Conservation (phyloP, 2,888 invertebrate genomes). For the Choreutis nemorana region DNA sequence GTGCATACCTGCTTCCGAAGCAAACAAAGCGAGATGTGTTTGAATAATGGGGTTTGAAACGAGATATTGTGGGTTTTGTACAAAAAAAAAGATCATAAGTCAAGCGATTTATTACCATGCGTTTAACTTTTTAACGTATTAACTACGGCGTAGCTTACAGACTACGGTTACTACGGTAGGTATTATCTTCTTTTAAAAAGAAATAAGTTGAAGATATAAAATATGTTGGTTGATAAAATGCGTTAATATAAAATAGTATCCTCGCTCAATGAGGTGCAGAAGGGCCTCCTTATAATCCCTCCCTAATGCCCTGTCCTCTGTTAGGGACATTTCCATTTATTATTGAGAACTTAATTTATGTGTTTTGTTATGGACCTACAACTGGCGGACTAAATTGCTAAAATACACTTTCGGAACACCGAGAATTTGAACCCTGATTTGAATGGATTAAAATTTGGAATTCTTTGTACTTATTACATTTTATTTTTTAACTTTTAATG, state of each 20-base stretch:
- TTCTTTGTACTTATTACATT: not conserved
- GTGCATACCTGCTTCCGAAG: slow-evolving; percentile 39
- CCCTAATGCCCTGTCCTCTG: slow-evolving; percentile 66
- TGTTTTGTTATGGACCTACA: slow-evolving; percentile 66
- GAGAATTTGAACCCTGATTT: slow-evolving; percentile 15
- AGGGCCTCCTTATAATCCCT: slow-evolving; percentile 61
- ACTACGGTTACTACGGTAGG: too few species aligned
- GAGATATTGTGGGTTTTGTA: slow-evolving; percentile 23
- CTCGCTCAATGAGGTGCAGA: too few species aligned
- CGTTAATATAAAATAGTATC: too few species aligned
- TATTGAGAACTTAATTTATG: slow-evolving; percentile 69
- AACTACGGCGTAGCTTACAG: too few species aligned
- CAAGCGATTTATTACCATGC: not conserved
- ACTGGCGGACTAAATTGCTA: slow-evolving; percentile 31
- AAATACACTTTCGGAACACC: slow-evolving; percentile 11
- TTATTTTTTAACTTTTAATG: not conserved
- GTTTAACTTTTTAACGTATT: not conserved
- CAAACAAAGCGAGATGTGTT: slow-evolving; percentile 23
- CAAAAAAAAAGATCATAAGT: slow-evolving; percentile 10
- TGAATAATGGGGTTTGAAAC: slow-evolving; percentile 29
- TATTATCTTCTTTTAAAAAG: too few species aligned
- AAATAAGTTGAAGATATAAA: too few species aligned
- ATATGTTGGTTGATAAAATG: too few species aligned
- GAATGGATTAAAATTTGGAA: slow-evolving; percentile 10
- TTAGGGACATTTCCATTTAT: slow-evolving; percentile 68